Evolutionary conservation across 2,888 invertebrate genomes (phyloP).

Genomic region (Conops quadrifasciatus): DNA sequence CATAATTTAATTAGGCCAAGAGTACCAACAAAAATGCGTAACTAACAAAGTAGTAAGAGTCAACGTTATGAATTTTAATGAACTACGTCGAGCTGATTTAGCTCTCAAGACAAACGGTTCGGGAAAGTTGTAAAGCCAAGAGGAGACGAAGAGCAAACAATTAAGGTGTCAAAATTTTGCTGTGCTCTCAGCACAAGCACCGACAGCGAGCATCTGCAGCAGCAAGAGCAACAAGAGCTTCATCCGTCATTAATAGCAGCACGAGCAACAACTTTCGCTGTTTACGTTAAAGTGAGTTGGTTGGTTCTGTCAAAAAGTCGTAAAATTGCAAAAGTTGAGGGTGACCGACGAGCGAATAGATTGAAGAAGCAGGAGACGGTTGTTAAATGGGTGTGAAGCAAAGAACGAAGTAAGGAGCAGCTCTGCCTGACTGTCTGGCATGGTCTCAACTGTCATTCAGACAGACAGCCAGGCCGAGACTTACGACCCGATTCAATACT

Average conservation of each 20-base stretch:
- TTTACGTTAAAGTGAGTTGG: constrained; percentile 34
- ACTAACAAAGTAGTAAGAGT: not conserved
- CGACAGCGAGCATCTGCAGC: not conserved
- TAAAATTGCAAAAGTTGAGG: constrained; percentile 48
- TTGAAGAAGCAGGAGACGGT: too few relatives aligned
- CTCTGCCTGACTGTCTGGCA: too few relatives aligned
- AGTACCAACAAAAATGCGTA: not conserved
- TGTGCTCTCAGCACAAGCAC: not conserved
- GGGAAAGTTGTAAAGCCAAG: not conserved
- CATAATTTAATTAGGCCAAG: constrained; percentile 4
- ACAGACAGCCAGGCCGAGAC: too few relatives aligned
- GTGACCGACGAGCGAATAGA: constrained; percentile 34
- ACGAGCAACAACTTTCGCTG: constrained; percentile 29
- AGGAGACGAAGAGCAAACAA: not conserved
- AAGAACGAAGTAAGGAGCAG: too few relatives aligned
- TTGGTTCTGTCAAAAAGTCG: constrained; percentile 44
- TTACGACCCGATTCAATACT: too few relatives aligned
- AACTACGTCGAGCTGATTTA: not conserved
- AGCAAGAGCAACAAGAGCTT: constrained; percentile 15
- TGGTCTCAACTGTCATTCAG: too few relatives aligned
- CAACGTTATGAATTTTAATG: constrained; percentile 8
- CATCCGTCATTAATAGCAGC: constrained; percentile 21
- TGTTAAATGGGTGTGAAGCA: too few relatives aligned
- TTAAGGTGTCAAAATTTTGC: not conserved
- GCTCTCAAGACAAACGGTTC: not conserved